Percentiles rank a stretch among this genome's conserved stretches.
Conservation (phyloP, 2,797 vertebrate species). For the Salmo trutta region DNA sequence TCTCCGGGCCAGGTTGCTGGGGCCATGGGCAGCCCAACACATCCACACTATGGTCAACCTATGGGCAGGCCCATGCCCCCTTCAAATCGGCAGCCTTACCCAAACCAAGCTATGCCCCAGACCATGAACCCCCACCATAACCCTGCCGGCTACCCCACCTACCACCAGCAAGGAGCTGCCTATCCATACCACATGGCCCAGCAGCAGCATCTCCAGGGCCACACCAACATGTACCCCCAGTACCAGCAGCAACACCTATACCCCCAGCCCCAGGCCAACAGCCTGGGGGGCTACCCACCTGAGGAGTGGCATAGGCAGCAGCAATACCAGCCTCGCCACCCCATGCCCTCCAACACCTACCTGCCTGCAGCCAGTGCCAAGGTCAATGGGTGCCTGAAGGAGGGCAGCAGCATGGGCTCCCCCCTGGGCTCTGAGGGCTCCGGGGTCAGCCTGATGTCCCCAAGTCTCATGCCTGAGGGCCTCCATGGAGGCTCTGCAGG, state of each 20-base stretch:
- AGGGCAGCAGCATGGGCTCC: conserved; percentile 47
- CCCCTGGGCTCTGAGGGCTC: conserved; percentile 82
- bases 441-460: conserved; percentile 75
- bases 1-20: conserved; percentile 63
- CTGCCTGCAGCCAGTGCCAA: conserved; percentile 50
- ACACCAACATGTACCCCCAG: conserved; percentile 78
- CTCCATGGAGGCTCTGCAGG: conserved; percentile 35
- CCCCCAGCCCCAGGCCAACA: conserved; percentile 72
- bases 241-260: conserved; percentile 83
- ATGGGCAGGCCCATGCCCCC: conserved; percentile 67
- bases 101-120: conserved; percentile 72
- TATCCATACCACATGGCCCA: conserved; percentile 83
- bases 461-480: conserved; percentile 67
- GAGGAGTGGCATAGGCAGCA: conserved; percentile 83
- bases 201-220: conserved; percentile 66
- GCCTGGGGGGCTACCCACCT: conserved; percentile 69
- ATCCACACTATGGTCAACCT: conserved; percentile 66
- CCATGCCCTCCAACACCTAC: conserved; percentile 64
- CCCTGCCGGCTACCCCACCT: conserved; percentile 74
- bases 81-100: conserved; percentile 76
- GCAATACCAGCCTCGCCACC: conserved; percentile 64
- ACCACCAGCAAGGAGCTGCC: conserved; percentile 80
- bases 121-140: conserved; percentile 64
- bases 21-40: conserved; percentile 50
- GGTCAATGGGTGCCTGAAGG: conserved; percentile 63